These are phyloP conservation scores for Coptodon rendalli DNA, from an alignment of 2,113 vertebrate genomes.

Conservation along the genomic window DNA sequence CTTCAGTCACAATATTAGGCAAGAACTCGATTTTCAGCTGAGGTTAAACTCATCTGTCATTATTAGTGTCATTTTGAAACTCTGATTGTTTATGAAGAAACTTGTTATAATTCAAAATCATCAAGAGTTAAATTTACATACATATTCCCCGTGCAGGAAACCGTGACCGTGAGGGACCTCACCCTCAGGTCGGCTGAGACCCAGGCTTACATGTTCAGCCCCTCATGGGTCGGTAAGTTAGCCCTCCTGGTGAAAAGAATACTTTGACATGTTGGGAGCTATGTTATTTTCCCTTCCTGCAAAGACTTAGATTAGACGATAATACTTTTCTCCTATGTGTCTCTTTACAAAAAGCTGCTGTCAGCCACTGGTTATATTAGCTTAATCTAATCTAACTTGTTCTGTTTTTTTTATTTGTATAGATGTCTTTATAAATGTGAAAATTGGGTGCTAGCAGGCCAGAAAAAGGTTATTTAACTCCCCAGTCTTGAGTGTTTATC, in stretches of 20 bases:
- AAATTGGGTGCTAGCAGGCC: not conserved
- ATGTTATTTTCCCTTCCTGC: not conserved
- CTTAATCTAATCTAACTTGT: not conserved
- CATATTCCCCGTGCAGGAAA: not conserved
- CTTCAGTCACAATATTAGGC: not conserved
- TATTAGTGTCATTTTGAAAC: not conserved
- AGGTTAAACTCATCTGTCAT: not conserved
- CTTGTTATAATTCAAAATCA: not conserved
- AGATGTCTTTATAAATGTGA: not conserved
- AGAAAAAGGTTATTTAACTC: not conserved
- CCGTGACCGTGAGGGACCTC: not conserved
- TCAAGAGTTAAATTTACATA: not conserved
- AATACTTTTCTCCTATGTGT: not conserved
- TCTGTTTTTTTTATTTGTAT: accelerated
- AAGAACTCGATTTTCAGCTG: not conserved
- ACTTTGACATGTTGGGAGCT: not conserved
- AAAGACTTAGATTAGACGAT: not conserved
- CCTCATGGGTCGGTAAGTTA: not conserved
- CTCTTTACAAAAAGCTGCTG: not conserved
- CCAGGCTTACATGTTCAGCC: not conserved
- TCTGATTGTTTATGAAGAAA: not conserved
- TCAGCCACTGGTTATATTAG: not conserved
- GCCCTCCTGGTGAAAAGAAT: not conserved
- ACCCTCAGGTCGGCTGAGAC: not conserved
- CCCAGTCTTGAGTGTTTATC: not conserved